Conservation (phyloP, 2,888 invertebrate genomes). For the Amitus sp. region DNA sequence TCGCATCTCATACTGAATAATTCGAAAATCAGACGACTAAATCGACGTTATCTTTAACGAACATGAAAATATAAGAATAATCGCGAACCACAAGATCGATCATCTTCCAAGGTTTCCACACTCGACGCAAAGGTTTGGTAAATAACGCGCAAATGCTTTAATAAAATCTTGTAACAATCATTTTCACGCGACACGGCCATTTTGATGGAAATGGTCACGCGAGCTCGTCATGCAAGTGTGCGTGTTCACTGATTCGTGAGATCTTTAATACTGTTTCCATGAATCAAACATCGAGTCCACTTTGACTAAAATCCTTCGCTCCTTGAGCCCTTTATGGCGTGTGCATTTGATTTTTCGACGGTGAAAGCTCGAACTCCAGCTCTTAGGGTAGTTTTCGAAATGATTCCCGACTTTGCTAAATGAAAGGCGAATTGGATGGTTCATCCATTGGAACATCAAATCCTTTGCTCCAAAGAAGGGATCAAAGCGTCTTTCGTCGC, state of each 20-base stretch:
- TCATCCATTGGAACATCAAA: background rate
- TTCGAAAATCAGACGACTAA: slow-evolving; percentile 4
- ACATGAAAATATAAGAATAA: slow-evolving; percentile 15
- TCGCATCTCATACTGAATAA: background rate
- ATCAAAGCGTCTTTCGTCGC: background rate
- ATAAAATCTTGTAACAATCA: slow-evolving; percentile 46
- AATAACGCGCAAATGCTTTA: slow-evolving; percentile 22
- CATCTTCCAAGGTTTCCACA: slow-evolving; percentile 31
- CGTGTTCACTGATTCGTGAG: slow-evolving; percentile 51
- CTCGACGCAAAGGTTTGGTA: slow-evolving; percentile 13
- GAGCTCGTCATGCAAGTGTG: slow-evolving; percentile 47
- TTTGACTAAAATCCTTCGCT: slow-evolving; percentile 46
- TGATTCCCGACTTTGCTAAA: background rate
- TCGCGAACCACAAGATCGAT: too few species aligned
- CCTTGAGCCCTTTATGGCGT: background rate
- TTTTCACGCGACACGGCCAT: slow-evolving; percentile 42
- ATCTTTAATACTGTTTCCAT: slow-evolving; percentile 50
- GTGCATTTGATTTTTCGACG: slow-evolving; percentile 3
- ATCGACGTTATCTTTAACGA: background rate
- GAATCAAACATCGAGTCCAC: slow-evolving; percentile 51
- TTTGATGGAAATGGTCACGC: slow-evolving; percentile 46
- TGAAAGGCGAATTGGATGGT: background rate
- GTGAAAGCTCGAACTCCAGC: too few species aligned
- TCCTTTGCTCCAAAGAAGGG: background rate
- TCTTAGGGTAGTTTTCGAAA: background rate